Base-by-base conservation (phyloP, 23 tunicate genomes). In the Trididemnum nubilum region DNA sequence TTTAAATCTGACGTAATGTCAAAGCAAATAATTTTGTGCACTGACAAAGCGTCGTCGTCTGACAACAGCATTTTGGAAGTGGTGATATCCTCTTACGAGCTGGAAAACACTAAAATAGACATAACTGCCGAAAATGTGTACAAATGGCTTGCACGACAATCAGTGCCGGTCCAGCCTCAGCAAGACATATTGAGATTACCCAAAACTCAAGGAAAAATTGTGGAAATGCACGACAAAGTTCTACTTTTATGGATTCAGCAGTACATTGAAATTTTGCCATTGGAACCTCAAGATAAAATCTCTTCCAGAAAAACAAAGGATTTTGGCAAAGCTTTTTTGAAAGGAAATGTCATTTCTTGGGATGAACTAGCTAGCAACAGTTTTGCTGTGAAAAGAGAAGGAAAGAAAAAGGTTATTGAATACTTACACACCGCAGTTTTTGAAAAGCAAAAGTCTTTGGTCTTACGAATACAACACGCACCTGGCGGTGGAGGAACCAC, bases 401-500 rank as follows among this genome's bases (percentile, higher is more conserved):
- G 74, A 27, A 51, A 63, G 35, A 37, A 81, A 64, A 2, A 30
- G 0, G 73, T 74, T 2, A 0, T 2, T 21, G 51, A 75, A 1
- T 36, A 26, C 64, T 29, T 86, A 12, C 27, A 79, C 72, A 33
- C 36, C 3, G 65, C 71, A 18, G 36, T 51, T 26, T 4, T 87
- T 0, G 37, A 72, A 0, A 60, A 72, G 31, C 39, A 85, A 25
- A 34, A 81, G 29, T 59, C 82, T 2, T 29, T 77, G 54, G 39
- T 81, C 0, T 44, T 87, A 3, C 73, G 64, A 0, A 25, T 87
- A 38, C 63, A 31, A 21, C 92, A 87, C 60, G 61, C 92, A 0
- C 92, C 92, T 0, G 86, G 92, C 23, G 84, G 92, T 64, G 92
- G 92, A 4, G 92, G 92, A 38, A 81, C 85, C 2, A 87, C 92